These are phyloP conservation scores for Acipenser ruthenus DNA, from an alignment of 2,797 vertebrate species.

Conservation along the genomic window DNA sequence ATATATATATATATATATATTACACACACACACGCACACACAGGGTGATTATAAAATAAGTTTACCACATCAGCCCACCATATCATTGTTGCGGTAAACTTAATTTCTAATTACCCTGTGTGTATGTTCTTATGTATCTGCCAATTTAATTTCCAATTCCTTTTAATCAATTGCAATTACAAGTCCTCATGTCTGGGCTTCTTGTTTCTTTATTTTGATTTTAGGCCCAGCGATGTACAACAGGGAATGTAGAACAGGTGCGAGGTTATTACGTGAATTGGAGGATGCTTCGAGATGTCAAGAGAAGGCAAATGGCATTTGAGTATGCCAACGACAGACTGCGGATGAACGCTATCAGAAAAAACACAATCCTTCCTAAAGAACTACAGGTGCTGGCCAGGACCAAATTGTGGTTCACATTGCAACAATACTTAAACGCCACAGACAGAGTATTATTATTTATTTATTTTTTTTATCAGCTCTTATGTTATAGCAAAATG, in stretches of 20 bases:
- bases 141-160: no score
- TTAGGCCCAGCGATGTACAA: constrained; percentile 51
- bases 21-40: background rate
- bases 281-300: constrained; percentile 89
- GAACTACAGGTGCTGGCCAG: constrained; percentile 70
- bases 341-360: constrained; percentile 83
- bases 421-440: rapidly evolving
- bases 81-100: no score
- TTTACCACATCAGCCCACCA: no score
- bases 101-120: no score
- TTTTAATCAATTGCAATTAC: no score
- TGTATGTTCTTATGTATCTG: no score
- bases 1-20: background rate
- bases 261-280: constrained; percentile 83
- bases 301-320: constrained; percentile 78
- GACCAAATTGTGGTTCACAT: background rate
- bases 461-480: constrained; percentile 12
- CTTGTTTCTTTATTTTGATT: background rate
- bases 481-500: background rate
- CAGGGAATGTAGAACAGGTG: constrained; percentile 51
- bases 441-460: background rate
- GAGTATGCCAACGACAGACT: constrained; percentile 82
- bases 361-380: constrained; percentile 85
- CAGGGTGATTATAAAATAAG: no score
- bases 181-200: no score